Base-by-base conservation (phyloP, 2,888 invertebrate genomes). In the Branchipolynoe longqiensis region DNA sequence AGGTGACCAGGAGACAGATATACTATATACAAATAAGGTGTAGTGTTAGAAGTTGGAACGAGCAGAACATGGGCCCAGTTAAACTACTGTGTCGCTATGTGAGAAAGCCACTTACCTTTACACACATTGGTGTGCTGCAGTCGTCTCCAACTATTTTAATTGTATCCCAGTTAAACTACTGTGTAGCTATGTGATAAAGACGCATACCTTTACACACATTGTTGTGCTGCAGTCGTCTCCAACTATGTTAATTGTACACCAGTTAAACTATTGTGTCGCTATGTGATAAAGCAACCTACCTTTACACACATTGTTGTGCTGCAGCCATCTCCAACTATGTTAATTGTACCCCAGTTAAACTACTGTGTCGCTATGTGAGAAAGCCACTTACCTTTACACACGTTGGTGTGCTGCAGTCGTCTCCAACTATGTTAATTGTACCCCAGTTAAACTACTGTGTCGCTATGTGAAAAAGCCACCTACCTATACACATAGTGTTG, bases 291-390 rank as follows among this genome's bases (percentile, higher is more conserved):
- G 6, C 18, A 12, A 41, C 28, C 38, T 58, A 87, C 87, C 86
- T 82, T 56, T 87, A 59, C 88, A 88, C 14, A 82, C 62, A 64
- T 87, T 88, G 62, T 86, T 56, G 41, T 85, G 41, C 41, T 85
- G 82, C 14, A 88, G 62, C 25, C 85, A 56, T 12, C 82, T 31
- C 18, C 83, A n/a, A n/a, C n/a, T n/a, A n/a, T n/a, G n/a, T n/a
- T n/a, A n/a, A n/a, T n/a, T n/a, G n/a, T n/a, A n/a, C n/a, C n/a
- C n/a, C n/a, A 54, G 18, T 12, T 14, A 14, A 62, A 8, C 12
- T 28, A 62, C 8, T 62, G 6, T 62, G n/a, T 8, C 12, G 8
- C 12, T 14, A 6, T 12, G 48, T 48, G 48, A 12, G 8, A 18
- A 12, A 18, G 8, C 18, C 18, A 48, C 48, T 25, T 62, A 62